A percentile compares a stretch with the other conserved stretches of the same genome.
These are phyloP conservation scores for Chromis chromis DNA, from an alignment of 2,797 vertebrate species.

Conservation along the genomic window DNA sequence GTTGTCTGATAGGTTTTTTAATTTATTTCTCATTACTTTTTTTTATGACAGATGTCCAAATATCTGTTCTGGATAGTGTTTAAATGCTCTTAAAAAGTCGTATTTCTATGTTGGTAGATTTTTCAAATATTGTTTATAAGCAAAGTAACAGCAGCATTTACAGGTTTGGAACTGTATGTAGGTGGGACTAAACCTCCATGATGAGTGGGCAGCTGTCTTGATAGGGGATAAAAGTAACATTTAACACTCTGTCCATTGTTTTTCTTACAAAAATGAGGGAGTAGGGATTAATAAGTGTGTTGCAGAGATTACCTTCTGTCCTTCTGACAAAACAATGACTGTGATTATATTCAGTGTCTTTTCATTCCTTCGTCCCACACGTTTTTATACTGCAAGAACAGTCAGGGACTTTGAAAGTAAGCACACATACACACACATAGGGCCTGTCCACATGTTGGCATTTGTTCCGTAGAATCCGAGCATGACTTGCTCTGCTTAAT, in stretches of 20 bases:
- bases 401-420: conserved; percentile 19
- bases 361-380: conserved; percentile 66
- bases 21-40: background rate
- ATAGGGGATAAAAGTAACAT: conserved; percentile 11
- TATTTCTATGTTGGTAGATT: background rate
- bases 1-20: background rate
- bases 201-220: background rate
- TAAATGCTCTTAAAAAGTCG: background rate
- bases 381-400: conserved; percentile 50
- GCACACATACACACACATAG: background rate
- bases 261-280: background rate
- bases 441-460: conserved; percentile 44
- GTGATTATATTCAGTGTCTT: conserved; percentile 51
- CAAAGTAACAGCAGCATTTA: background rate
- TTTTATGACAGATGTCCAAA: background rate
- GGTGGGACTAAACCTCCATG: conserved; percentile 39
- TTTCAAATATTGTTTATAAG: background rate
- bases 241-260: conserved; percentile 19
- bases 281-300: conserved; percentile 18
- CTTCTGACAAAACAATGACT: conserved; percentile 52
- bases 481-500: conserved; percentile 12
- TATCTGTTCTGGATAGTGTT: background rate
- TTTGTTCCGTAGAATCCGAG: conserved; percentile 49
- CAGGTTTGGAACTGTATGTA: conserved; percentile 23
- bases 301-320: conserved; percentile 45